Percentiles rank a stretch among this genome's conserved stretches.
phyloP scores from a whole-genome alignment of 1,140 invertebrate species.

The Atopsyche davidsoni region DNA sequence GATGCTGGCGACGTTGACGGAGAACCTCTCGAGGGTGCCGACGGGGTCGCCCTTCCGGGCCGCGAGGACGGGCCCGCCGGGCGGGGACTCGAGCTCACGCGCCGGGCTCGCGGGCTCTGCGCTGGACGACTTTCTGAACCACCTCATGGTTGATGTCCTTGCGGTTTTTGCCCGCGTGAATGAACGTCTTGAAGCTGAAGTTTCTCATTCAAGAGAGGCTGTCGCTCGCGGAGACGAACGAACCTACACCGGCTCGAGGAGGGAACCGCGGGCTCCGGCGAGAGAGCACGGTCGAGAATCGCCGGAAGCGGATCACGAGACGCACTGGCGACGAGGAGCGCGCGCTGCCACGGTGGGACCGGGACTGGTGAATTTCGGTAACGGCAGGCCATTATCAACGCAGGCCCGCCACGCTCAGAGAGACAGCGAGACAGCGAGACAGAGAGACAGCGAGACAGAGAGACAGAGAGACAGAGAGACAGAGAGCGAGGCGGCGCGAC shows the following conservation, averaged over 20 bases:
- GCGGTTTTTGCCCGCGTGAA: constrained; percentile 55
- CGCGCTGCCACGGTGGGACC: too few relatives aligned
- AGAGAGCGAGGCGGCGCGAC: too few relatives aligned
- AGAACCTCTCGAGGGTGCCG: constrained; percentile 4
- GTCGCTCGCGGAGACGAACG: too few relatives aligned
- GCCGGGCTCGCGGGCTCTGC: constrained; percentile 43
- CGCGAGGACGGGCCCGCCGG: background rate
- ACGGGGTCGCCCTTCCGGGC: background rate
- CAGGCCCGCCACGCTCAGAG: too few relatives aligned
- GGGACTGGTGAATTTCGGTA: too few relatives aligned
- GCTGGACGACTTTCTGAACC: constrained; percentile 56
- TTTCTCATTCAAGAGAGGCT: constrained; percentile 52
- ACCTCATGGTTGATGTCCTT: constrained; percentile 52
- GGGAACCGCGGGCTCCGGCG: too few relatives aligned
- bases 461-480: too few relatives aligned
- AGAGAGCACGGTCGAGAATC: too few relatives aligned
- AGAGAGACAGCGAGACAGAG: too few relatives aligned
- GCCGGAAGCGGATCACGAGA: background rate
- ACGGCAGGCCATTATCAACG: too few relatives aligned
- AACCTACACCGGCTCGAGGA: too few relatives aligned
- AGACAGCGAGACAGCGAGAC: too few relatives aligned
- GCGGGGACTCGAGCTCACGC: constrained; percentile 12
- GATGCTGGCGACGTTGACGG: constrained; percentile 3
- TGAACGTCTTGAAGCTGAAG: constrained; percentile 53
- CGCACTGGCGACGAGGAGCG: background rate